Percentiles rank a stretch among this genome's conserved stretches.
These are phyloP conservation scores for Phenacoccus solenopsis DNA, from an alignment of 1,140 invertebrate genomes.

Conservation along the genomic window DNA sequence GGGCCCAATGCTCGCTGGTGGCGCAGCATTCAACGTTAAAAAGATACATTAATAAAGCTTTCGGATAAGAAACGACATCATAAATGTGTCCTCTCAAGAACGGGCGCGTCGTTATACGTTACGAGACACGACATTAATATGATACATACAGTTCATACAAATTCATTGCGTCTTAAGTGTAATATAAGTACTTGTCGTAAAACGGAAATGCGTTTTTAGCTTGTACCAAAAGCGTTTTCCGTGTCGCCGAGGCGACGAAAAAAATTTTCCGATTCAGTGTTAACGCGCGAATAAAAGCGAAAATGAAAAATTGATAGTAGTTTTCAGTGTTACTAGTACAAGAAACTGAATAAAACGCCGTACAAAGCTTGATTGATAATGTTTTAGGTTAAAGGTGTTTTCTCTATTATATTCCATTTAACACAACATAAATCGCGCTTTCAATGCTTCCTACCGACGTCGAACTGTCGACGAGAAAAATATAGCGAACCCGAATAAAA, in stretches of 20 bases:
- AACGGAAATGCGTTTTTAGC: neutral
- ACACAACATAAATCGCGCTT: neutral
- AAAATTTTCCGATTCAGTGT: neutral
- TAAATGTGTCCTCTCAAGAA: neutral
- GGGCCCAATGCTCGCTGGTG: neutral
- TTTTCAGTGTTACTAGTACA: conserved; percentile 7
- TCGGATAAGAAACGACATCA: neutral
- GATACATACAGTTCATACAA: conserved; percentile 2
- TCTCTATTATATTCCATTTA: conserved; percentile 16
- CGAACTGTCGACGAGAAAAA: neutral
- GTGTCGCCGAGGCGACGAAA: too few relatives aligned
- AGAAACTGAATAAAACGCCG: neutral
- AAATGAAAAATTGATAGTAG: conserved; percentile 5
- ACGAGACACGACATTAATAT: neutral
- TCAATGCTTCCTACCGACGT: neutral
- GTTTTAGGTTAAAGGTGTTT: conserved; percentile 18
- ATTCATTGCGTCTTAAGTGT: neutral
- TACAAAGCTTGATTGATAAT: conserved; percentile 15
- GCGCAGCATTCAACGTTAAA: neutral
- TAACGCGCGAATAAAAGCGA: neutral
- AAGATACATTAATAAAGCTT: neutral
- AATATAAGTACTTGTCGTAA: neutral
- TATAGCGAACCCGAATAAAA: neutral
- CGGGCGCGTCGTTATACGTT: neutral
- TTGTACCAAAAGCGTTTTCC: too few relatives aligned